Base-by-base conservation (phyloP, 2,888 invertebrate genomes). In the Lithophane ornitopus region DNA sequence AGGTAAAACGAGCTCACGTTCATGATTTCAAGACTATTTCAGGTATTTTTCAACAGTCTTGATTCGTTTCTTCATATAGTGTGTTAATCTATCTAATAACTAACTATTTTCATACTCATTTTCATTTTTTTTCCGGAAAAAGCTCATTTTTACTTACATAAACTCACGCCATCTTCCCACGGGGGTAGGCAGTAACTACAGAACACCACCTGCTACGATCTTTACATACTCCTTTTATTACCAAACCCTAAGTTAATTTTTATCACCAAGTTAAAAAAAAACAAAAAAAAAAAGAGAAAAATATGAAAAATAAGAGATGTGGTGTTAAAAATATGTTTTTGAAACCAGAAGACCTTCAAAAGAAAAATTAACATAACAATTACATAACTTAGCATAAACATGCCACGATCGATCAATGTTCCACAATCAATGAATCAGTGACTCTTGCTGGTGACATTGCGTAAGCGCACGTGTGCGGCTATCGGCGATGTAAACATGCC, bases 391-490 rank as follows among this genome's bases (percentile, higher is more conserved):
- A 34, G 54, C 84, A 84, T 77, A 84, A 84, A 79, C 79, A 80
- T 76, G 76, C 76, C 82, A 58, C 81, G 70, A 86, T 84, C 82
- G 78, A 85, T 87, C 78, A 82, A 79, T 73, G 77, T 81, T 72
- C 82, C 74, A 81, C 76, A 77, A 78, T 88, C 84, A 85, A 86
- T 88, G 86, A 86, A 86, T 88, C 88, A 88, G 76, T 74, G 59
- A 72, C 75, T 66, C 71, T 70, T 39, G 77, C 68, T 76, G 73
- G 58, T 80, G 81, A 67, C 77, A 81, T 89, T 89, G 88, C 85
- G 83, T 72, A 85, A 87, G 80, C 83, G 87, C 88, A 87, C 90
- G 87, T 87, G 88, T 78, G 73, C 63, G 22, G 79, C 58, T 85
- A 84, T 85, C 87, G 69, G 61, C 65, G 68, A 69, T 77, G 85